Base-by-base conservation (phyloP, 2,797 vertebrate genomes). In the Sarcoramphus papa region DNA sequence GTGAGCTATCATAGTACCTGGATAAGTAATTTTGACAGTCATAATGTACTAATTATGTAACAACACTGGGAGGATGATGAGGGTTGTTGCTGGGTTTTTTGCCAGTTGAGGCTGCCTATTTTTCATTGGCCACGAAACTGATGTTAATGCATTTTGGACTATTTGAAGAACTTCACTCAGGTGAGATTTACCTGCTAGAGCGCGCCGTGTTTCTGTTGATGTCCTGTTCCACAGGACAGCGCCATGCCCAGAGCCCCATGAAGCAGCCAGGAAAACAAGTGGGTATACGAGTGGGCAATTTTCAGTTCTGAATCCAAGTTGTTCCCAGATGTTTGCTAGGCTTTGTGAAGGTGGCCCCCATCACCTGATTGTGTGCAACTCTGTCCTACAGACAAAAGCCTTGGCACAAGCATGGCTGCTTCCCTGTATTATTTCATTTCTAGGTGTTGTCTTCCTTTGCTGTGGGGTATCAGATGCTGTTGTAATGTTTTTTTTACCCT, bases 21-120 rank as follows among this genome's bases (percentile, higher is more conserved):
- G 56, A 16, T 53, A 83, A 93, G 56, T 74, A 74, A 57, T 84
- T 95, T 60, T 90, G 90, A 86, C n/a, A 85, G 68, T 86, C 33
- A 17, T 86, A 33, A 91, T 59, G 37, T 83, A 18, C 31, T 95
- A 64, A 72, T 85, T 85, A 18, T 53, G 53, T 60, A 72, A 18
- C 23, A 60, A 14, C 20, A 21, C 56, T 47, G 31, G 48, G 82
- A 90, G 40, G 45, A 68, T 77, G 85, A 20, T 0, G 0, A 90
- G n/a, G n/a, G 19, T 37, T 18, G 4, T 51, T 70, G 35, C 74
- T 91, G 63, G 13, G 0, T 2, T 7, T 54, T 81, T 75, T 73
- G 63, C 65, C 14, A 27, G 30, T 56, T 77, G 40, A 63, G 14
- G 25, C 37, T 64, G 47, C 23, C 69, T 85, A 2, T 76, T 80